phyloP scores from a whole-genome alignment of 2,797 vertebrate species.

The Morelia viridis region DNA sequence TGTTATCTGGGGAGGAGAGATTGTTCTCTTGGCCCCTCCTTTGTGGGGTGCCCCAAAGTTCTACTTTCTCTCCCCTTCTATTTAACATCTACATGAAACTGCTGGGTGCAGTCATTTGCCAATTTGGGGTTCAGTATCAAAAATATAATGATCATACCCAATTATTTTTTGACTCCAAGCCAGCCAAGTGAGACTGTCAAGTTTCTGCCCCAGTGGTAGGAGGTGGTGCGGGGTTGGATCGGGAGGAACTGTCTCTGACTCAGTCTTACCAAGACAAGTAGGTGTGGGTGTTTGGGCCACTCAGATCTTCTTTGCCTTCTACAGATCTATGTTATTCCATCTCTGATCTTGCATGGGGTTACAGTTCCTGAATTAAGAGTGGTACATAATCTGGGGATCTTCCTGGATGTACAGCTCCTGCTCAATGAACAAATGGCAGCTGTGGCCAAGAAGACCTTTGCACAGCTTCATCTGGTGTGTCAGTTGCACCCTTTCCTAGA shows the following conservation, averaged over 20 bases:
- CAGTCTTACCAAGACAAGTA: background rate
- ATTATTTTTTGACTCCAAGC: background rate
- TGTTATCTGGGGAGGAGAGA: background rate
- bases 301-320: background rate
- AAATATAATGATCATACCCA: background rate
- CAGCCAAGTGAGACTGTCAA: background rate
- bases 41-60: background rate
- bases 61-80: background rate
- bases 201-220: background rate
- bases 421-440: background rate
- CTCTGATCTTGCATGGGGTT: background rate
- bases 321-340: background rate
- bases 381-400: background rate
- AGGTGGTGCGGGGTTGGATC: background rate
- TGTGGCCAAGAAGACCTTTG: background rate
- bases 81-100: background rate
- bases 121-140: background rate
- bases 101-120: background rate
- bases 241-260: background rate
- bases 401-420: background rate
- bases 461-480: background rate
- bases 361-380: background rate
- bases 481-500: background rate
- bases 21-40: background rate
- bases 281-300: background rate